phyloP scores from a whole-genome alignment of 30 jellyfish, hydroid and myxozoan genomes.

The Cassiopea andromeda region DNA sequence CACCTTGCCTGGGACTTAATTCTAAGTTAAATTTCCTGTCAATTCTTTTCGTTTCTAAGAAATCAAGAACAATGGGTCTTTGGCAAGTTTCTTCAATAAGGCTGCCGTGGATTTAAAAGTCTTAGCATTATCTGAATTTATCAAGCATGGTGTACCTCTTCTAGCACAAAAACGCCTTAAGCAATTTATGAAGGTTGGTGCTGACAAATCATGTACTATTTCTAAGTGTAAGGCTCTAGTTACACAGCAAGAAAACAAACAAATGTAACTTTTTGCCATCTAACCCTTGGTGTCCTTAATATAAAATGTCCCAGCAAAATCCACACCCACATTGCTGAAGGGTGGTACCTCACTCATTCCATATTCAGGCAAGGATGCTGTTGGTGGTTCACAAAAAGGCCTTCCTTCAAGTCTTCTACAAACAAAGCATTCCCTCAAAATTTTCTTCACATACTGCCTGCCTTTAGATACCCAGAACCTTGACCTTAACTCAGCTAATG shows the following conservation, averaged over 20 bases:
- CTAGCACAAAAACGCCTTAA: conserved; percentile 38
- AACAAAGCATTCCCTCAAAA: background rate
- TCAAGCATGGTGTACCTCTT: background rate
- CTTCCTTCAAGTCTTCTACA: background rate
- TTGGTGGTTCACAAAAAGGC: background rate
- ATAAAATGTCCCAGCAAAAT: too few species aligned
- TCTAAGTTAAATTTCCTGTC: too few species aligned
- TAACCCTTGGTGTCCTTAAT: too few species aligned
- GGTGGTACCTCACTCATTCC: background rate
- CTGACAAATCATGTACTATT: too few species aligned
- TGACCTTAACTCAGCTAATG: too few species aligned
- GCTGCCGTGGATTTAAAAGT: conserved; percentile 35
- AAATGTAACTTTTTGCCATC: too few species aligned
- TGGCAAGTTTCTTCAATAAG: background rate
- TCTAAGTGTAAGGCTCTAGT: conserved; percentile 29
- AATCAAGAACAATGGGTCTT: too few species aligned
- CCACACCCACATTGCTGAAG: background rate
- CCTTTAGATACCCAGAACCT: background rate
- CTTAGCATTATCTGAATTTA: conserved; percentile 44
- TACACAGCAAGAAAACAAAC: conserved; percentile 12
- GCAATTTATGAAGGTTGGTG: background rate
- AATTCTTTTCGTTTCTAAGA: too few species aligned
- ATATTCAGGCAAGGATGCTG: background rate
- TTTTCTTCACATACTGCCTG: background rate
- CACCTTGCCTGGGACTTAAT: too few species aligned